A percentile compares a stretch with the other conserved stretches of the same genome.
Evolutionary conservation across 1,140 invertebrate species (phyloP).

Genomic region (Magallana angulata): DNA sequence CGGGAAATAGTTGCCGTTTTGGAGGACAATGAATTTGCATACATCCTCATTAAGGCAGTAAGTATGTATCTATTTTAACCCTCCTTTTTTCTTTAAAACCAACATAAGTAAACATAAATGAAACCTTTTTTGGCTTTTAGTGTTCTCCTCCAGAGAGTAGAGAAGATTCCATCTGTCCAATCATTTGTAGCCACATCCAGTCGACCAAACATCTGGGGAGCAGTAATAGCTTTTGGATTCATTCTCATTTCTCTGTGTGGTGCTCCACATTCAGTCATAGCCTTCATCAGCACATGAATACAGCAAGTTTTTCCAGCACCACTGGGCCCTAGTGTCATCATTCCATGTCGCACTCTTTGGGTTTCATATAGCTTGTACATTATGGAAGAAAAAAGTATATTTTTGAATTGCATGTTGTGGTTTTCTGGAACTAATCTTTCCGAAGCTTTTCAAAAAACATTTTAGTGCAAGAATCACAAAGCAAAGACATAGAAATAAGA

Average conservation of each 20-base stretch:
- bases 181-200: constrained; percentile 98
- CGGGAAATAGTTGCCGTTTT: neutral
- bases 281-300: constrained; percentile 94
- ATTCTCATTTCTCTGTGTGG: constrained; percentile 92
- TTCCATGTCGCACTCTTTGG: constrained; percentile 95
- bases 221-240: constrained; percentile 98
- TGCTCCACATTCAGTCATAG: constrained; percentile 77
- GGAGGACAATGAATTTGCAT: neutral
- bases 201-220: constrained; percentile 97
- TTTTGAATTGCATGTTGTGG: neutral
- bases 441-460: neutral
- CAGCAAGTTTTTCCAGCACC: constrained; percentile 93
- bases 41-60: neutral
- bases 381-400: neutral
- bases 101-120: neutral
- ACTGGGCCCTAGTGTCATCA: constrained; percentile 95
- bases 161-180: constrained; percentile 99
- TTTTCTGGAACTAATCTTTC: neutral
- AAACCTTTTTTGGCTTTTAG: constrained; percentile 90
- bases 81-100: too few relatives aligned
- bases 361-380: constrained; percentile 94
- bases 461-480: neutral
- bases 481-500: neutral
- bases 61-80: neutral
- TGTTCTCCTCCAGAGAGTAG: constrained; percentile 96